Evolutionary conservation across 2,888 invertebrate genomes (phyloP).

Genomic region (Trachelus stipa): DNA sequence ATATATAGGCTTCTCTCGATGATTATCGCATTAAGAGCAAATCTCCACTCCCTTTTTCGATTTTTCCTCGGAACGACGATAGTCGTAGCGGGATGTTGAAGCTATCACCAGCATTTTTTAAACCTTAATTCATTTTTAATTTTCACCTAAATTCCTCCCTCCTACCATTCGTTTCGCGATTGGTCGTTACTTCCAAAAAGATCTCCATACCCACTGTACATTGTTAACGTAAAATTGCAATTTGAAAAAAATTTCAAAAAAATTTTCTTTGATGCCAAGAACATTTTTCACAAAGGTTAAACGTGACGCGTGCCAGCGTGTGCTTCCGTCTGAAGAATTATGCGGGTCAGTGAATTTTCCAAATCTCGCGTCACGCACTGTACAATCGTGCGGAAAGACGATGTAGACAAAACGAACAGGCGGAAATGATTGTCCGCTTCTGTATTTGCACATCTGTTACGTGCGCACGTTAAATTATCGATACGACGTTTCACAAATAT

Average conservation of each 20-base stretch:
- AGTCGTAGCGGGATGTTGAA: background rate
- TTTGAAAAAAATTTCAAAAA: background rate
- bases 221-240: background rate
- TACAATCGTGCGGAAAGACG: background rate
- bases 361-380: background rate
- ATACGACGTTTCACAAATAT: background rate
- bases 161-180: background rate
- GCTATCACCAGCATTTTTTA: background rate
- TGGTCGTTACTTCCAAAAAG: background rate
- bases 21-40: background rate
- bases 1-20: background rate
- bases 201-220: background rate
- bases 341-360: background rate
- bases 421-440: background rate
- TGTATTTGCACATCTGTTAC: background rate
- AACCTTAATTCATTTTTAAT: background rate
- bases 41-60: background rate
- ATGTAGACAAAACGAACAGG: background rate
- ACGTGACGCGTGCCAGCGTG: no score
- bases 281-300: background rate
- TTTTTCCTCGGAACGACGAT: background rate
- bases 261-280: background rate
- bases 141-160: background rate
- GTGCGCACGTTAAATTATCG: background rate
- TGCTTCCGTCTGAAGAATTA: background rate